Evolutionary conservation across 1,140 invertebrate genomes (phyloP).

Genomic region (Bombus consobrinus): DNA sequence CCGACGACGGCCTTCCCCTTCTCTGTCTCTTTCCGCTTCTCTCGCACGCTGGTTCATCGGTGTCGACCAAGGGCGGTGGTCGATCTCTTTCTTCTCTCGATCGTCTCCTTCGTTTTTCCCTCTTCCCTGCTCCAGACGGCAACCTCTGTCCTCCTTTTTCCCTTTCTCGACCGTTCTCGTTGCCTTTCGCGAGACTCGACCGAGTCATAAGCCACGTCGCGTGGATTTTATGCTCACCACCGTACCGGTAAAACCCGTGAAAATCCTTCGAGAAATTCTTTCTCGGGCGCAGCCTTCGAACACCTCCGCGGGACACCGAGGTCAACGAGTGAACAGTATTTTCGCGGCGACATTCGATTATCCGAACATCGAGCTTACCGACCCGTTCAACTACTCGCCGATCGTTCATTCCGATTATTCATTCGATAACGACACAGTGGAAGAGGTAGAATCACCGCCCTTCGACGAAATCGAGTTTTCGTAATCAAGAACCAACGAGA

Average conservation of each 20-base stretch:
- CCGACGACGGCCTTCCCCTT: slow-evolving; percentile 24
- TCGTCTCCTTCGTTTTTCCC: slow-evolving; percentile 27
- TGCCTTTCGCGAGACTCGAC: slow-evolving; percentile 20
- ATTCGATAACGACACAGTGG: not conserved
- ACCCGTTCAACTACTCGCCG: not conserved
- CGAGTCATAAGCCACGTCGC: slow-evolving; percentile 40
- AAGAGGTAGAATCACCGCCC: not conserved
- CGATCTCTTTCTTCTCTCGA: slow-evolving; percentile 47
- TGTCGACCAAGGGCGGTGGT: slow-evolving; percentile 39
- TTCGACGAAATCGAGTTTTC: not conserved
- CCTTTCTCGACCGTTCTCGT: slow-evolving; percentile 2
- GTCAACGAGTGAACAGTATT: not conserved
- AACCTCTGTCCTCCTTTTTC: not conserved
- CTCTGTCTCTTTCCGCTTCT: not conserved
- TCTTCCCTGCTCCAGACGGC: not conserved
- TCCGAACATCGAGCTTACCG: not conserved
- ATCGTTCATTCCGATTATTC: not conserved
- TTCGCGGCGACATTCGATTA: not conserved
- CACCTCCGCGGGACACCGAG: not conserved
- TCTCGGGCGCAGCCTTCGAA: not conserved
- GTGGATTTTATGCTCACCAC: slow-evolving; percentile 51
- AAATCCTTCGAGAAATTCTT: slow-evolving; percentile 37
- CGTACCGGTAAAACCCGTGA: slow-evolving; percentile 29
- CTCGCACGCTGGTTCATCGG: not conserved
- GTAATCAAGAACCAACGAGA: not conserved